Evolutionary conservation across 2,113 vertebrate genomes (phyloP).

Genomic region (Alligator sinensis): DNA sequence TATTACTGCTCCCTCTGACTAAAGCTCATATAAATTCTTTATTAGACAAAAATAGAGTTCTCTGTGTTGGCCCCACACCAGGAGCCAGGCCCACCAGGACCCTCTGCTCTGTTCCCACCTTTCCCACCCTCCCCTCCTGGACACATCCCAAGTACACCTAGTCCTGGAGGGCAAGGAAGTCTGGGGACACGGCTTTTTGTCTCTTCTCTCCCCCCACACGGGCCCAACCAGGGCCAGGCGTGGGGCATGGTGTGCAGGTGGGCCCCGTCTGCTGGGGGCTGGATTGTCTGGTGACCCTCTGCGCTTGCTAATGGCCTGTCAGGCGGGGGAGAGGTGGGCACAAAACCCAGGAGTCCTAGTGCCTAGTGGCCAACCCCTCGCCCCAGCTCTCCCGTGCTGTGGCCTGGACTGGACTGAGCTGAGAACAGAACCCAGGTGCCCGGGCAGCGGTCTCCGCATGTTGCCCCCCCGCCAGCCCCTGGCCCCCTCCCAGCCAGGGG

Average conservation of each 20-base stretch:
- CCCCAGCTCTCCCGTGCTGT: neutral
- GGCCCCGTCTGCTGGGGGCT: too few relatives aligned
- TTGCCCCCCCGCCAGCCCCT: neutral
- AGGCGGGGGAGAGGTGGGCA: neutral
- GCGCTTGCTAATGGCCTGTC: neutral
- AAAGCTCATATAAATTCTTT: constrained; percentile 74
- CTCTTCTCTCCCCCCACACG: too few relatives aligned
- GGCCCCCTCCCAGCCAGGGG: neutral
- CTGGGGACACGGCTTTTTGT: too few relatives aligned
- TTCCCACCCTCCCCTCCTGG: too few relatives aligned
- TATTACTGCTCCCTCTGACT: neutral
- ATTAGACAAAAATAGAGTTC: constrained; percentile 79
- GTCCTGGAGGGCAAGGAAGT: too few relatives aligned
- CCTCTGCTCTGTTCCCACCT: constrained; percentile 4
- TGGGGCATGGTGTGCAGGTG: too few relatives aligned
- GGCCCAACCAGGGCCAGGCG: too few relatives aligned
- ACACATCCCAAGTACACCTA: too few relatives aligned
- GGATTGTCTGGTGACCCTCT: too few relatives aligned
- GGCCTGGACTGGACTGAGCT: too few relatives aligned
- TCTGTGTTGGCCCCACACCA: constrained; percentile 35
- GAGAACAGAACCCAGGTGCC: too few relatives aligned
- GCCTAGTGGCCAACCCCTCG: neutral
- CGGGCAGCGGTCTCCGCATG: too few relatives aligned
- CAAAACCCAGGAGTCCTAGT: neutral
- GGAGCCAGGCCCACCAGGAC: neutral